Evolutionary conservation across 92 coral and sea anemone genomes (phyloP).

Genomic region (Pocillopora grandis): DNA sequence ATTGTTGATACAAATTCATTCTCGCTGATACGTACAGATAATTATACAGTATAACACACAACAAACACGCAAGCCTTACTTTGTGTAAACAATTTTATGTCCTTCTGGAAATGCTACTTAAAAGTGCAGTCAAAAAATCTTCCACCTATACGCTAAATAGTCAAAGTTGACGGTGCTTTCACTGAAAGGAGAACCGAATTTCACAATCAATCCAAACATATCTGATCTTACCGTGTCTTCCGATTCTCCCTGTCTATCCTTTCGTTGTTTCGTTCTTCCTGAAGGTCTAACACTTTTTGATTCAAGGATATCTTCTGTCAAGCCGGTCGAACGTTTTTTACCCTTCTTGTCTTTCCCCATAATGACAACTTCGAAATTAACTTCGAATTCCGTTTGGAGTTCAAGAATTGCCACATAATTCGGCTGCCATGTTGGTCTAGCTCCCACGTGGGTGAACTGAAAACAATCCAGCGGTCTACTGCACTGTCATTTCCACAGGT

Average conservation of each 20-base stretch:
- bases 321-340: slow-evolving; percentile 65
- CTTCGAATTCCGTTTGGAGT: neutral
- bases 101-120: no score
- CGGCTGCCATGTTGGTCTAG: neutral
- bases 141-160: no score
- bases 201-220: neutral
- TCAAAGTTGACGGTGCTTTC: no score
- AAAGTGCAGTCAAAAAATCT: no score
- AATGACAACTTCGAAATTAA: neutral
- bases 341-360: slow-evolving; percentile 96
- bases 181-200: no score
- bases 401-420: neutral
- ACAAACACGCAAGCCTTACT: no score
- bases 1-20: no score
- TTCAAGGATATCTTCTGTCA: slow-evolving; percentile 86
- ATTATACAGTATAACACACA: no score
- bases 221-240: slow-evolving; percentile 70
- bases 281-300: slow-evolving; percentile 68
- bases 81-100: no score
- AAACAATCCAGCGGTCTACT: slow-evolving; percentile 9
- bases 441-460: slow-evolving; percentile 10
- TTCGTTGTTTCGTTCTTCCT: slow-evolving; percentile 71
- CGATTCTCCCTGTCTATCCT: slow-evolving; percentile 80
- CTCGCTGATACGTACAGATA: no score
- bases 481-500: neutral